Base-by-base conservation (phyloP, 2,113 vertebrate species). In the Nematolebias whitei region DNA sequence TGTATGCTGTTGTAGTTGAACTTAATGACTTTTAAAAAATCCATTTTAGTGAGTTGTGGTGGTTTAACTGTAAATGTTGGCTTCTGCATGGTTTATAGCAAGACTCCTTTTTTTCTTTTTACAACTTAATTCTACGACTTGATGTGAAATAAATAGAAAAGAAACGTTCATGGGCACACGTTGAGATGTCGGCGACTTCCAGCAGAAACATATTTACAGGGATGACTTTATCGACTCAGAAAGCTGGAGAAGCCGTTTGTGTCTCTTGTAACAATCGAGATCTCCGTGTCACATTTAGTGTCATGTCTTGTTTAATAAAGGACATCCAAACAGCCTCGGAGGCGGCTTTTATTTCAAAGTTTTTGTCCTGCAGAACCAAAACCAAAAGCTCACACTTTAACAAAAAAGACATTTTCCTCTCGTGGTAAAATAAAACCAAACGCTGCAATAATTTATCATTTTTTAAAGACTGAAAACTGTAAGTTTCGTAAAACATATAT, bases 261-360 rank as follows among this genome's bases (percentile, higher is more conserved):
- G 58, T 74, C 65, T 67, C 19, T 24, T 22, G 53, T 29, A 7
- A 29, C 26, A 7, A 29, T 7, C 3, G 26, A 58, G n/a, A n/a
- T n/a, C n/a, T 84, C 69, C 64, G 59, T 86, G 87, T 90, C 71
- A 61, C 78, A 69, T 72, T 53, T 78, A 75, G 78, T 80, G 82
- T 86, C 80, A 81, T 92, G 88, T 88, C 88, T 87, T 86, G 91
- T 92, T 91, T 90, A 92, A 92, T 91, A 92, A 93, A 93, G 84
- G 72, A 68, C 59, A 77, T 74, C 82, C 18, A n/a, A n/a, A n/a
- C 63, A 82, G 88, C 43, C 3, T 10, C 8, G 5, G 9, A n/a
- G 26, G 26, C 3, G 26, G 26, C 26, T 29, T 29, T 29, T 29
- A 29, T 3, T 29, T 29, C 7, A 7, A 29, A 3, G 3, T 7